Conservation (phyloP, 2,113 vertebrate genomes). For the Catharus minimus region DNA sequence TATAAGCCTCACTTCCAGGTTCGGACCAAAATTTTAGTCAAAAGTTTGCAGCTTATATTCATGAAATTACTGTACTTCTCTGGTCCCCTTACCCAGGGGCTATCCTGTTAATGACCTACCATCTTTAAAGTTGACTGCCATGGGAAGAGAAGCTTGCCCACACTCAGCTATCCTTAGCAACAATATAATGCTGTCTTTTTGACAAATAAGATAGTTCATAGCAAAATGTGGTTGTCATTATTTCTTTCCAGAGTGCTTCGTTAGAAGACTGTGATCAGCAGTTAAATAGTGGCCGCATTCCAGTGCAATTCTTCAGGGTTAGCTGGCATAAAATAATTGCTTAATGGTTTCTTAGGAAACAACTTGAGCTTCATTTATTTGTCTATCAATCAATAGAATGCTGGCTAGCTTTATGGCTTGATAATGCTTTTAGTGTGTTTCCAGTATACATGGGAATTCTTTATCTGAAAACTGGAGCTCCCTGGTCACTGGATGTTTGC, state of each 20-base stretch:
- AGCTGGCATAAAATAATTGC: neutral
- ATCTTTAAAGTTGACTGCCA: neutral
- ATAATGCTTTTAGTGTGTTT: neutral
- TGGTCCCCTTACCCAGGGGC: neutral
- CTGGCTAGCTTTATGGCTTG: neutral
- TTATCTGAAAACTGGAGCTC: neutral
- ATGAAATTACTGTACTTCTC: neutral
- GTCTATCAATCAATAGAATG: neutral
- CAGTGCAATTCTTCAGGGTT: neutral
- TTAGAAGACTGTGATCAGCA: neutral
- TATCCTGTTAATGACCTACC: neutral
- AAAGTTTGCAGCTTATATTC: too few species aligned
- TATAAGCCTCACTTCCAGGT: too few species aligned
- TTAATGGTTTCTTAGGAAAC: neutral
- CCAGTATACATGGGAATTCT: neutral
- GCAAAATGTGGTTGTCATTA: neutral
- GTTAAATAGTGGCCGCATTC: neutral
- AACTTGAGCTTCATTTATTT: neutral
- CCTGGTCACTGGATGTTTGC: neutral
- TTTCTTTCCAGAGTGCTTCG: neutral
- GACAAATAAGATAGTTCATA: neutral
- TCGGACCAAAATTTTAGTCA: too few species aligned
- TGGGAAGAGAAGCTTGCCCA: neutral
- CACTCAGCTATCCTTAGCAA: neutral
- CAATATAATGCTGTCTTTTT: neutral